These are phyloP conservation scores for Scaptodrosophila lebanonensis DNA, from an alignment of 1,140 invertebrate species.

Conservation along the genomic window DNA sequence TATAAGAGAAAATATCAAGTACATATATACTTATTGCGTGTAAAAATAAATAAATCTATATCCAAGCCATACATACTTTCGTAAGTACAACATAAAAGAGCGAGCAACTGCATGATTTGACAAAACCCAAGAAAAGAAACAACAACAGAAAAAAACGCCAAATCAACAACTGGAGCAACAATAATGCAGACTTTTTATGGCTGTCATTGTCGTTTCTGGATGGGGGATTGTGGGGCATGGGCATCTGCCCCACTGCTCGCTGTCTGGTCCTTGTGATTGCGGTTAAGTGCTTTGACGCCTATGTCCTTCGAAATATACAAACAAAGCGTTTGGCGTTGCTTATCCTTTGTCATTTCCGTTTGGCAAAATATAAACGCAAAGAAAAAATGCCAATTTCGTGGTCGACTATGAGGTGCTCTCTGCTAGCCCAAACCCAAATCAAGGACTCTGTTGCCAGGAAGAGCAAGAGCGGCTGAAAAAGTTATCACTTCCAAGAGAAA, in stretches of 20 bases:
- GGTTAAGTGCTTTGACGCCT: conserved; percentile 71
- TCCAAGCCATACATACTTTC: conserved; percentile 1
- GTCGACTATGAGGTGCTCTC: too few relatives aligned
- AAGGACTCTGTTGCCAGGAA: too few relatives aligned
- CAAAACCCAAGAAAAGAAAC: conserved; percentile 17
- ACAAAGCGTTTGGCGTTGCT: conserved; percentile 23
- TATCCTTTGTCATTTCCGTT: conserved; percentile 37
- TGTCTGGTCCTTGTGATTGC: conserved; percentile 47
- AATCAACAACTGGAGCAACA: conserved; percentile 23
- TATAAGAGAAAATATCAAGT: conserved; percentile 7
- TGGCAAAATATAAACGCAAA: not conserved
- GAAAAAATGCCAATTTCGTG: too few relatives aligned
- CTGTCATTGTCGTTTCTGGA: conserved; percentile 50
- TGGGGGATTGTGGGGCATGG: not conserved
- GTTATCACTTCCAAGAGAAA: too few relatives aligned
- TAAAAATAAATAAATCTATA: conserved; percentile 16
- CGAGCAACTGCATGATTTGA: conserved; percentile 32
- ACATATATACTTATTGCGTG: not conserved
- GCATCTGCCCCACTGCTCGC: not conserved
- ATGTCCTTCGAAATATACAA: conserved; percentile 37
- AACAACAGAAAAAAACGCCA: not conserved
- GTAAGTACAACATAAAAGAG: not conserved
- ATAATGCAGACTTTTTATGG: conserved; percentile 62
- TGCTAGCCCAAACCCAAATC: too few relatives aligned
- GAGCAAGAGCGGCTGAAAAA: too few relatives aligned